Evolutionary conservation across 2,113 vertebrate species (phyloP), one percentile per base, ranked within the genome.

Genomic region (Solenodon paradoxus): DNA sequence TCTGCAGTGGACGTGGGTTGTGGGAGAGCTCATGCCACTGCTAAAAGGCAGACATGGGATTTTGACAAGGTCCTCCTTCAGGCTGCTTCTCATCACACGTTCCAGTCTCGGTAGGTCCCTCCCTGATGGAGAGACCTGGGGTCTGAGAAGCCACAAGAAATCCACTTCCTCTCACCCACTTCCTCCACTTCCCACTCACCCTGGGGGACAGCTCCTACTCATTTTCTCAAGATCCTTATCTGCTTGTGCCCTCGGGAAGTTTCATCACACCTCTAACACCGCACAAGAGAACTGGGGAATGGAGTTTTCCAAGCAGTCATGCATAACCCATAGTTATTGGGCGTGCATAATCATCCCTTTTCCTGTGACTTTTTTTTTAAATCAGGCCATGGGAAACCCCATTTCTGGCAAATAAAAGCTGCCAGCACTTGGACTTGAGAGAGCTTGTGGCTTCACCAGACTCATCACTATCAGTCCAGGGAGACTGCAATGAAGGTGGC

Each of bases 161-260:
- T 64, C 77, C 88, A 96, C 96, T 96, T 97, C 96, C 96, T 96
- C 69, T 75, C 71, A 8, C 42, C 78, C 51, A 90, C 61, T 88
- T 61, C 93, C 79, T 72, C 53, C 40, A 17, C 47, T 49, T 80
- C 78, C 92, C 86, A 94, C 94, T 72, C 84, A 80, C 32, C 45
- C 16, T n/a, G n/a, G n/a, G 17, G 81, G 42, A 78, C 49, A 78
- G 71, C 90, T 95, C 88, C 96, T 64, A 92, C 89, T 24, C 42
- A 17, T 30, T 75, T 47, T 78, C 42, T 72, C 16, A 24, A 93
- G 96, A 97, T 93, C 26, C 15, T 51, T 95, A 96, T 97, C 94
- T 72, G 51, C 83, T 72, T 66, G 55, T 22, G 47, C 13, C 7
- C 53, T 19, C 12, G 42, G 89, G 69, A 93, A 95, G 38, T 96